A percentile compares a stretch with the other conserved stretches of the same genome.
Evolutionary conservation across 2,888 invertebrate genomes (phyloP).

Genomic region (Patella ulyssiponensis): DNA sequence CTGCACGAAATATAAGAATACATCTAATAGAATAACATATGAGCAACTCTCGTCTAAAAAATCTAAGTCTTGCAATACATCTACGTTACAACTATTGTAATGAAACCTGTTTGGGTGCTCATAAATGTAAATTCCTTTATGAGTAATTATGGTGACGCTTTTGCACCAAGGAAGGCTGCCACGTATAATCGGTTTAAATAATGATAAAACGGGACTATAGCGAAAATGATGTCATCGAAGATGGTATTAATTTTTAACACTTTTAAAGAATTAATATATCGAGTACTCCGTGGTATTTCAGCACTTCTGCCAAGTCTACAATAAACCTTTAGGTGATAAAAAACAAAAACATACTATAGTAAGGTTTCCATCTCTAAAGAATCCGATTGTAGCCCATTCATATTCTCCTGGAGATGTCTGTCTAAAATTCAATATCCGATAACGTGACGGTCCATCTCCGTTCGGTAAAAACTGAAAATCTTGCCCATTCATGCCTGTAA

Average conservation of each 20-base stretch:
- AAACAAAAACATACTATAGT: conserved; percentile 46
- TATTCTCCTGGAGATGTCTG: conserved; percentile 69
- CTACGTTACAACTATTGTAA: no score
- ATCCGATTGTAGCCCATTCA: conserved; percentile 68
- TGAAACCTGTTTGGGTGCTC: no score
- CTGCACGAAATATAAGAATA: no score
- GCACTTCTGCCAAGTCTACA: not conserved
- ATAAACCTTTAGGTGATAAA: not conserved
- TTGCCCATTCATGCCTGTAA: conserved; percentile 87
- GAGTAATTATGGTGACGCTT: not conserved
- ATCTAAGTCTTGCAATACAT: no score
- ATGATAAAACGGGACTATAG: not conserved
- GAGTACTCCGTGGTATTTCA: not conserved
- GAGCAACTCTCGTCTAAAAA: no score
- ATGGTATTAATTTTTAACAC: not conserved
- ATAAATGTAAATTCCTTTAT: no score
- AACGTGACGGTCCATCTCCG: conserved; percentile 94
- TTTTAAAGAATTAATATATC: not conserved
- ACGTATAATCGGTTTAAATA: not conserved
- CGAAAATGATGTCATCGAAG: no score
- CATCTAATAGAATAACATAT: no score
- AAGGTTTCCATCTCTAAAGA: conserved; percentile 57
- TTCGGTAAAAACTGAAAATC: conserved; percentile 85
- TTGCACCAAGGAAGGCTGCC: not conserved
- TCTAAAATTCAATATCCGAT: conserved; percentile 96